phyloP scores from a whole-genome alignment of 2,797 vertebrate genomes.

The Microchirus variegatus region DNA sequence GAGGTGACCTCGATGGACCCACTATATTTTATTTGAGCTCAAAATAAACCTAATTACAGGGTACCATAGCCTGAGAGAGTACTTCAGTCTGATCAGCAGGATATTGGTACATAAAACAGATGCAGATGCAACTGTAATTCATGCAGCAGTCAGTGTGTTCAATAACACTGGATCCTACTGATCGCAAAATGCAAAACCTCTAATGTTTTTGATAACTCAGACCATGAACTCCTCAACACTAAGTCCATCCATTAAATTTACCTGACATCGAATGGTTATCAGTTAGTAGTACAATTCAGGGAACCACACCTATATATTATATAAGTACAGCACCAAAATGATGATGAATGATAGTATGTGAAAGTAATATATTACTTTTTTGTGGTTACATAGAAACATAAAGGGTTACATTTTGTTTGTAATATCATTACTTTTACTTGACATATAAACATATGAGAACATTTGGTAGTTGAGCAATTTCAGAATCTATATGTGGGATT shows the following conservation, averaged over 20 bases:
- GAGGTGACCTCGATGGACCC: slow-evolving; percentile 23
- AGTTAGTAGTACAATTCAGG: too few species aligned
- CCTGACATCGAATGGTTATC: too few species aligned
- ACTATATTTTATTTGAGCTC: slow-evolving; percentile 27
- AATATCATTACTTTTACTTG: too few species aligned
- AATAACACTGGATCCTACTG: slow-evolving; percentile 3
- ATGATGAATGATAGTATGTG: too few species aligned
- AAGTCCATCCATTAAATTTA: too few species aligned
- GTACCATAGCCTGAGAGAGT: slow-evolving; percentile 15
- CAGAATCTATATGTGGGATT: slow-evolving; percentile 17
- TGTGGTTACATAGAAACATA: background rate
- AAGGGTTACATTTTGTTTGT: too few species aligned
- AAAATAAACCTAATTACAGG: slow-evolving; percentile 42
- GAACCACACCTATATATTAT: too few species aligned
- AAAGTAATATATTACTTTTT: too few species aligned
- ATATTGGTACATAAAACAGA: slow-evolving; percentile 10
- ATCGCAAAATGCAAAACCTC: slow-evolving; percentile 6
- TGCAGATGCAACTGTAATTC: slow-evolving; percentile 22
- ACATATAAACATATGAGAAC: slow-evolving; percentile 8
- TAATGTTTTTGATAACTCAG: background rate
- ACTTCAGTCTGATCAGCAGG: slow-evolving; percentile 20
- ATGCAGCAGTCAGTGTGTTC: slow-evolving; percentile 12
- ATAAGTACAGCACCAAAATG: too few species aligned
- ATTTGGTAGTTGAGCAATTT: slow-evolving; percentile 27
- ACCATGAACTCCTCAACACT: too few species aligned